Percentiles rank a stretch among this genome's conserved stretches.
Evolutionary conservation across 1,140 invertebrate species (phyloP).

Genomic region (Drosophila murphyi): DNA sequence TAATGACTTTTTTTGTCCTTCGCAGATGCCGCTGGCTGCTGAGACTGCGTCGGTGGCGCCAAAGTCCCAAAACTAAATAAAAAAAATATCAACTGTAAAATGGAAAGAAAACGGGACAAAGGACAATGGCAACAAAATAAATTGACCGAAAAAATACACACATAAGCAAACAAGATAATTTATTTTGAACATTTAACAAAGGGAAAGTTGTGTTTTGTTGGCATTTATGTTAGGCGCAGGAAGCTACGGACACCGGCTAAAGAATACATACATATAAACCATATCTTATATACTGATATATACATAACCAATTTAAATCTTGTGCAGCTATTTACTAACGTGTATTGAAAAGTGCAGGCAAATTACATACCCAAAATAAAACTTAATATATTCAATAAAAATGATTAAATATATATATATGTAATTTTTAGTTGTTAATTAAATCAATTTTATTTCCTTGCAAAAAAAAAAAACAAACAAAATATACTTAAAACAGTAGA

Average conservation of each 20-base stretch:
- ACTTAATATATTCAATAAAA: not conserved
- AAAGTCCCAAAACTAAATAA: conserved; percentile 63
- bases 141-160: conserved; percentile 10
- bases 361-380: conserved; percentile 2
- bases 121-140: conserved; percentile 11
- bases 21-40: conserved; percentile 18
- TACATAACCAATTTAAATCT: conserved; percentile 46
- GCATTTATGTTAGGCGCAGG: conserved; percentile 49
- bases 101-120: conserved; percentile 35
- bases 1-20: not conserved
- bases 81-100: not conserved
- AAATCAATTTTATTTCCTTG: not conserved
- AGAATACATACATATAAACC: conserved; percentile 59
- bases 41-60: conserved; percentile 51
- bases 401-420: not conserved
- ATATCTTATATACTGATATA: conserved; percentile 38
- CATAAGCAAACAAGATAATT: conserved; percentile 35
- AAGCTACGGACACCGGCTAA: conserved; percentile 46
- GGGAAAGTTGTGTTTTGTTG: conserved; percentile 40
- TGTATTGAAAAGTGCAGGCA: conserved; percentile 11
- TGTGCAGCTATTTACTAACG: conserved; percentile 17
- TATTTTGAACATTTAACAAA: conserved; percentile 30
- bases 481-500: too few relatives aligned
- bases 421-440: not conserved
- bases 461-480: not conserved